Conservation (phyloP, 2,888 invertebrate genomes). For the Priocnemis perturbator region DNA sequence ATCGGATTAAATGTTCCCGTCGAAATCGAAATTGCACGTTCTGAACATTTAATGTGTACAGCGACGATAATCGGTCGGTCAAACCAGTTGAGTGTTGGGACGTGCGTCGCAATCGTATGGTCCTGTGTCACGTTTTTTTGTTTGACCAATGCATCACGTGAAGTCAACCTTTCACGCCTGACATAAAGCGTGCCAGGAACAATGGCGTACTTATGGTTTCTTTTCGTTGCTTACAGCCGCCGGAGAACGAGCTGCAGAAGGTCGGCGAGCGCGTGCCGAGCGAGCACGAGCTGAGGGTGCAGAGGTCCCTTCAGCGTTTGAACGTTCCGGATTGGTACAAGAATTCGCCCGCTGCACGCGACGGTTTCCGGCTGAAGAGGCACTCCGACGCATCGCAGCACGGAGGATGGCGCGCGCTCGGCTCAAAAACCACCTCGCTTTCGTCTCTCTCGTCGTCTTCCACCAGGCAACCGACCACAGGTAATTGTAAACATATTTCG, state of each 20-base stretch:
- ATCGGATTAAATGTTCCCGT: too few relatives aligned
- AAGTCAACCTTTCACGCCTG: too few relatives aligned
- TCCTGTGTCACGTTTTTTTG: too few relatives aligned
- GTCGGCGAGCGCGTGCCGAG: constrained; percentile 88
- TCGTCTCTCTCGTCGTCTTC: constrained; percentile 80
- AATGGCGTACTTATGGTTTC: too few relatives aligned
- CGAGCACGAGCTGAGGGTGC: constrained; percentile 95
- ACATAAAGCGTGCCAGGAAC: too few relatives aligned
- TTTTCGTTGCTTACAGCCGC: constrained; percentile 81
- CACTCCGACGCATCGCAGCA: constrained; percentile 81
- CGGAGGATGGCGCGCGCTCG: constrained; percentile 81
- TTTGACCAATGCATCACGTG: too few relatives aligned
- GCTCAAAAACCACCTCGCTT: constrained; percentile 91
- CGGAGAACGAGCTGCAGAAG: constrained; percentile 95
- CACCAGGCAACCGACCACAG: constrained; percentile 71
- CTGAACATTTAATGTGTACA: too few relatives aligned
- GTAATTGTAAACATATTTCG: constrained; percentile 42
- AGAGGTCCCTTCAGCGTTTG: constrained; percentile 93
- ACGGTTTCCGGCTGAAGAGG: constrained; percentile 88
- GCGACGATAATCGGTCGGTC: too few relatives aligned
- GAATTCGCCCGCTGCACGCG: constrained; percentile 84
- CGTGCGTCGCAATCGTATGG: too few relatives aligned
- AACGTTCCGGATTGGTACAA: constrained; percentile 97
- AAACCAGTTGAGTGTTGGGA: too few relatives aligned
- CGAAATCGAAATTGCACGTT: too few relatives aligned